A percentile compares a stretch with the other conserved stretches of the same genome.
Evolutionary conservation across 2,797 vertebrate species (phyloP).

Genomic region (Danio jaintianensis): DNA sequence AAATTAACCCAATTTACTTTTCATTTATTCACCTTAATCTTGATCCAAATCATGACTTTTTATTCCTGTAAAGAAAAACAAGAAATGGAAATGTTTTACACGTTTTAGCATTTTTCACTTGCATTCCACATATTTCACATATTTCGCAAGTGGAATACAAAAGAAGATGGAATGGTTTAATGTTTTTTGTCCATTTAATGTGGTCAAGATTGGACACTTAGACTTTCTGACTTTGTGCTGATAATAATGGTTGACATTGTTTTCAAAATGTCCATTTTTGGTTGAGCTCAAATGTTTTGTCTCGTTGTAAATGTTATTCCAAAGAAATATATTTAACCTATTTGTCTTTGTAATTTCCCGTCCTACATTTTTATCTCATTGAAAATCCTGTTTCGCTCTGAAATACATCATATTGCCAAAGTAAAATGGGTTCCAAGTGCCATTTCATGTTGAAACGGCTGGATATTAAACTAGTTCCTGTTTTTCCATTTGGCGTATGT

Average conservation of each 20-base stretch:
- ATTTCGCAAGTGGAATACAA: neutral
- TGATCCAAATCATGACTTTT: neutral
- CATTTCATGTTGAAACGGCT: neutral
- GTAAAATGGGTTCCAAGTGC: constrained; percentile 1
- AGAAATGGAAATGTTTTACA: no score
- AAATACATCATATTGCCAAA: neutral
- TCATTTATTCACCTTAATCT: neutral
- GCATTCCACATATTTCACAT: no score
- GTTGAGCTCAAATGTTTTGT: neutral
- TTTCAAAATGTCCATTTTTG: neutral
- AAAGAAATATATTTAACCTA: neutral
- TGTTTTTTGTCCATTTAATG: neutral
- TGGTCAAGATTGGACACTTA: neutral
- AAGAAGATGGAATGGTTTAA: neutral
- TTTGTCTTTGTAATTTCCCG: neutral
- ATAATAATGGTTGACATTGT: neutral
- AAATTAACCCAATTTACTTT: neutral
- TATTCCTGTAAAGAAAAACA: neutral
- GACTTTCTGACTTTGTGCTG: neutral
- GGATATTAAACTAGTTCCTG: constrained; percentile 14
- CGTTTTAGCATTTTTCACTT: no score
- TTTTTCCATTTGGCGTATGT: constrained; percentile 10
- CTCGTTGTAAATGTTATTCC: neutral
- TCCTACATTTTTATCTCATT: neutral
- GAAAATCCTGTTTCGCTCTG: neutral